phyloP scores from a whole-genome alignment of 2,888 invertebrate species.

The Eugnorisma glareosa region DNA sequence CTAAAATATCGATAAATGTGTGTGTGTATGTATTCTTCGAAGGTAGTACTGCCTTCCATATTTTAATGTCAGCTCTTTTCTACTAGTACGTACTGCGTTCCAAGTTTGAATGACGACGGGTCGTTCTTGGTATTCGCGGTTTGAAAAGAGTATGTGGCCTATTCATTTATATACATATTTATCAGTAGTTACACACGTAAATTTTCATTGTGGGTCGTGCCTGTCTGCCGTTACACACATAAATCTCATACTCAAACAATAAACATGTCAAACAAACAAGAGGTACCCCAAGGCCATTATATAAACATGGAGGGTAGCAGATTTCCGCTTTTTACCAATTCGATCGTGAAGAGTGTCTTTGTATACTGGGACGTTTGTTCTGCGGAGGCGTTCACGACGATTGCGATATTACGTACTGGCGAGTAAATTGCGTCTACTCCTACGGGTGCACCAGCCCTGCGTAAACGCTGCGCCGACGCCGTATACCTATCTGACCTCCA shows the following conservation, averaged over 20 bases:
- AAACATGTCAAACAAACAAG: conserved; percentile 10
- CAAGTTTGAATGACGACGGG: neutral
- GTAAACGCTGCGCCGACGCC: neutral
- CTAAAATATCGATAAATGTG: conserved; percentile 1
- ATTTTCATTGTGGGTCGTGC: neutral
- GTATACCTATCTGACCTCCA: no score
- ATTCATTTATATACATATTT: no score
- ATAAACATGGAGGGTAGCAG: neutral
- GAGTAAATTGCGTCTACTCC: neutral
- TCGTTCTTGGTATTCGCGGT: neutral
- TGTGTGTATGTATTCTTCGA: neutral
- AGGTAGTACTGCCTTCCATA: neutral
- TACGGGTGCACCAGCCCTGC: neutral
- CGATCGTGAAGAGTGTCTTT: neutral
- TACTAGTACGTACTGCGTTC: neutral
- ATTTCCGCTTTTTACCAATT: neutral
- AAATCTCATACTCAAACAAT: conserved; percentile 8
- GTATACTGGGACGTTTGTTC: neutral
- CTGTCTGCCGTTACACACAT: conserved; percentile 4
- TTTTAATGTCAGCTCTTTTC: neutral
- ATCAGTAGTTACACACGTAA: no score
- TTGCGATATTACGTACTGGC: neutral
- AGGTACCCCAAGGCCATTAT: neutral
- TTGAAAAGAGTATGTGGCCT: neutral
- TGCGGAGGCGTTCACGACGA: neutral